Conservation (phyloP, 1,140 invertebrate genomes). For the Drosophila bocki region DNA sequence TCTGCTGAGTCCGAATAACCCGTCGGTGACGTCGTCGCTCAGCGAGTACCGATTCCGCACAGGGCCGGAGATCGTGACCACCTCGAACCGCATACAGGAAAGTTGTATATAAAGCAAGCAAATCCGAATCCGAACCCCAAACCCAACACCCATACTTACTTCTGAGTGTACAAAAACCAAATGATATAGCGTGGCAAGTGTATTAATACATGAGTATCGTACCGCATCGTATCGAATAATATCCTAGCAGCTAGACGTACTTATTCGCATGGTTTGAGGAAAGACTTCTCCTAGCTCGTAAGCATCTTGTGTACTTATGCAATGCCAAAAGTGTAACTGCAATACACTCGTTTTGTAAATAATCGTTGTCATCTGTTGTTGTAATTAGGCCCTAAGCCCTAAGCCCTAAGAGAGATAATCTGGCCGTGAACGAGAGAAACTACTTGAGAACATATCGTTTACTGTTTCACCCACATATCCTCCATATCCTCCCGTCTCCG, state of each 20-base stretch:
- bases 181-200: constrained; percentile 46
- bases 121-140: not conserved
- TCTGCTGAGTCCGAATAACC: constrained; percentile 84
- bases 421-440: constrained; percentile 24
- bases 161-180: constrained; percentile 64
- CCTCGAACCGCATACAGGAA: constrained; percentile 93
- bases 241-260: constrained; percentile 68
- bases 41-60: constrained; percentile 88
- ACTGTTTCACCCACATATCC: constrained; percentile 25
- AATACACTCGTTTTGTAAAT: constrained; percentile 73
- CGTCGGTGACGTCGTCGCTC: constrained; percentile 87
- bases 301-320: constrained; percentile 73
- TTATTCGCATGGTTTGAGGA: constrained; percentile 80
- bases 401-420: constrained; percentile 12
- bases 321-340: constrained; percentile 72
- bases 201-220: constrained; percentile 73
- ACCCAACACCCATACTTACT: constrained; percentile 53
- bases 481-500: constrained; percentile 4
- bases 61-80: constrained; percentile 92
- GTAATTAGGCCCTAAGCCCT: constrained; percentile 36
- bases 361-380: constrained; percentile 77
- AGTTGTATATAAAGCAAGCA: constrained; percentile 91
- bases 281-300: constrained; percentile 78
- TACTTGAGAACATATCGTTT: constrained; percentile 49
- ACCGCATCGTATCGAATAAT: constrained; percentile 69